Conservation (phyloP, 2,888 invertebrate species). For the Prosapia bicincta region DNA sequence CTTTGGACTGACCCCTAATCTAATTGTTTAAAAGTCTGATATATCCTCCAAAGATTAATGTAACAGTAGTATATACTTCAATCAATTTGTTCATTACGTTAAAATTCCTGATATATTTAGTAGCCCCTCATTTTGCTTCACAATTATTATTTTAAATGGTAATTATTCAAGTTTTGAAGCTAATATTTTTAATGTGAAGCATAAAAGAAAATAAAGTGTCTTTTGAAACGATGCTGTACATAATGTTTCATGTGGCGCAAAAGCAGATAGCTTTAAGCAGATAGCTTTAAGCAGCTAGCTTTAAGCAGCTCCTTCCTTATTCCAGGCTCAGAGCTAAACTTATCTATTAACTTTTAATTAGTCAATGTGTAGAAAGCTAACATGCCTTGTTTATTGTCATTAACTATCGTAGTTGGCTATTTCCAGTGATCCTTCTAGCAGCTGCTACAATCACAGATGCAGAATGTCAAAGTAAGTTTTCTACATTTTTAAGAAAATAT, state of each 20-base stretch:
- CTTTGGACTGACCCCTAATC: no score
- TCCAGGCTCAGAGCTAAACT: neutral
- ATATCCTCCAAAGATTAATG: no score
- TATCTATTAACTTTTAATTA: neutral
- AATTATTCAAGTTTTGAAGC: no score
- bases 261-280: neutral
- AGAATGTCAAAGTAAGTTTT: slow-evolving; percentile 43
- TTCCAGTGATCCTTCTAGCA: slow-evolving; percentile 41
- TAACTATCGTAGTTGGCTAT: slow-evolving; percentile 19
- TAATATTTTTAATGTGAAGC: neutral
- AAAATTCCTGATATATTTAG: no score
- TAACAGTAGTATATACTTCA: no score
- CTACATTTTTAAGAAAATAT: neutral
- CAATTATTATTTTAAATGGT: no score
- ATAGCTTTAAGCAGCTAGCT: neutral
- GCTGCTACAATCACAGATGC: slow-evolving; percentile 41
- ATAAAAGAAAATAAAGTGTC: neutral
- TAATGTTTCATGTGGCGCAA: neutral
- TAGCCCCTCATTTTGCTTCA: no score
- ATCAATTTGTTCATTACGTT: no score
- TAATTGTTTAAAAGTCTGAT: no score
- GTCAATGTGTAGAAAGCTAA: neutral
- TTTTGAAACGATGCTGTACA: neutral
- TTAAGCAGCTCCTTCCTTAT: neutral
- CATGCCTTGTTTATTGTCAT: slow-evolving; percentile 3